Evolutionary conservation across 2,888 invertebrate genomes (phyloP).

Genomic region (Lepetodrilus schrolli): DNA sequence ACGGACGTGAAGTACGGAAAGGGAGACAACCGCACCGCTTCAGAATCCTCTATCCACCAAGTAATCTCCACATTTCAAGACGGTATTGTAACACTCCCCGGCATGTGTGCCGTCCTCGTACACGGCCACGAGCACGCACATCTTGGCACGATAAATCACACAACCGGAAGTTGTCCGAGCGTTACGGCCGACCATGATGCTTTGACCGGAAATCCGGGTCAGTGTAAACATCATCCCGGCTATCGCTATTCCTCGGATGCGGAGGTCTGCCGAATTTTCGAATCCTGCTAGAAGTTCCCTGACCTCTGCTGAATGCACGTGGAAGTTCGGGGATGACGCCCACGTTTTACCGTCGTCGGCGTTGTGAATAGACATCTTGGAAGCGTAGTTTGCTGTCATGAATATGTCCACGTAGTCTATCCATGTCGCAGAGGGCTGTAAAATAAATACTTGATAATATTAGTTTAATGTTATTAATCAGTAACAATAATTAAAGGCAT

Average conservation of each 20-base stretch:
- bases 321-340: constrained; percentile 52
- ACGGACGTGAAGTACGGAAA: too few relatives aligned
- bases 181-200: constrained; percentile 56
- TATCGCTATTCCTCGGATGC: constrained; percentile 51
- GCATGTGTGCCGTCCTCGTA: constrained; percentile 60
- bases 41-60: constrained; percentile 58
- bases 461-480: not conserved
- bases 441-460: not conserved
- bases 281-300: constrained; percentile 50
- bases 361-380: constrained; percentile 55
- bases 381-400: constrained; percentile 56
- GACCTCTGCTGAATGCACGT: constrained; percentile 48
- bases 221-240: constrained; percentile 49
- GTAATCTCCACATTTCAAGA: constrained; percentile 60
- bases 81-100: constrained; percentile 55
- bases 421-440: constrained; percentile 59
- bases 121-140: constrained; percentile 54
- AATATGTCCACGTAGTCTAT: constrained; percentile 61
- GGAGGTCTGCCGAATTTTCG: constrained; percentile 51
- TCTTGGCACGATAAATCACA: constrained; percentile 53
- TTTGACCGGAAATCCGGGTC: constrained; percentile 49
- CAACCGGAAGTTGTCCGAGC: constrained; percentile 54
- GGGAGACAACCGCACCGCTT: too few relatives aligned
- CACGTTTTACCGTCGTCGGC: constrained; percentile 49
- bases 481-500: not conserved